These are phyloP conservation scores for Aquatica leii DNA, from an alignment of 2,888 invertebrate genomes.

Conservation along the genomic window DNA sequence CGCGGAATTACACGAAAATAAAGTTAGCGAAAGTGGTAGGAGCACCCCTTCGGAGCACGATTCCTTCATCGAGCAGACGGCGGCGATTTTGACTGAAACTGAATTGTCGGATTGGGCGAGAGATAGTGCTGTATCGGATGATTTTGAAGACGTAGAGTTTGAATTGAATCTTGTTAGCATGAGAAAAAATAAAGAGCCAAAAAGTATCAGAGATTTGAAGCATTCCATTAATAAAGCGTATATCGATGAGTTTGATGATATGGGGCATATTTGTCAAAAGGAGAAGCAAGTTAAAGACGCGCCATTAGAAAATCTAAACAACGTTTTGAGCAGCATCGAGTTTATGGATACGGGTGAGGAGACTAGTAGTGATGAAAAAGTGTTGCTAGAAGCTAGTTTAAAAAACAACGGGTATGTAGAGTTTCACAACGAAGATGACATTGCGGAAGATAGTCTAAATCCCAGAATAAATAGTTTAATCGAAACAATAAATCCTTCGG, in stretches of 20 bases:
- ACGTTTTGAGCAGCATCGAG: conserved; percentile 81
- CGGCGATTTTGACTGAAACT: conserved; percentile 81
- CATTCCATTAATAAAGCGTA: conserved; percentile 54
- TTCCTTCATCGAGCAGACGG: conserved; percentile 74
- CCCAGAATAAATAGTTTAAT: conserved; percentile 48
- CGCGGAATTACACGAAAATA: conserved; percentile 49
- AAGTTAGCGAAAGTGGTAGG: conserved; percentile 57
- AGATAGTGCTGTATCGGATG: conserved; percentile 80
- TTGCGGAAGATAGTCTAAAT: conserved; percentile 56
- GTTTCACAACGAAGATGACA: conserved; percentile 66
- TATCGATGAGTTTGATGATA: conserved; percentile 58
- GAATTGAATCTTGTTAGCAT: conserved; percentile 62
- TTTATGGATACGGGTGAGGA: conserved; percentile 89
- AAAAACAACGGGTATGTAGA: conserved; percentile 74
- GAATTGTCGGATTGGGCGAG: conserved; percentile 91
- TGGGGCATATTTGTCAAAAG: conserved; percentile 55
- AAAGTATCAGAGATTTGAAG: conserved; percentile 50
- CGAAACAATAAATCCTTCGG: conserved; percentile 54
- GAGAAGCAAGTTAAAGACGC: conserved; percentile 50
- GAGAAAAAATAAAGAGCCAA: conserved; percentile 48
- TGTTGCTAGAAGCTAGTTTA: conserved; percentile 55
- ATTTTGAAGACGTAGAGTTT: conserved; percentile 73
- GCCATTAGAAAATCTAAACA: conserved; percentile 51
- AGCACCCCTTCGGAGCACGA: conserved; percentile 66
- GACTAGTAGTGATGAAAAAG: conserved; percentile 73